Evolutionary conservation across 2,797 vertebrate species (phyloP), one percentile per base, ranked within the genome.

Genomic region (Valencia hispanica): DNA sequence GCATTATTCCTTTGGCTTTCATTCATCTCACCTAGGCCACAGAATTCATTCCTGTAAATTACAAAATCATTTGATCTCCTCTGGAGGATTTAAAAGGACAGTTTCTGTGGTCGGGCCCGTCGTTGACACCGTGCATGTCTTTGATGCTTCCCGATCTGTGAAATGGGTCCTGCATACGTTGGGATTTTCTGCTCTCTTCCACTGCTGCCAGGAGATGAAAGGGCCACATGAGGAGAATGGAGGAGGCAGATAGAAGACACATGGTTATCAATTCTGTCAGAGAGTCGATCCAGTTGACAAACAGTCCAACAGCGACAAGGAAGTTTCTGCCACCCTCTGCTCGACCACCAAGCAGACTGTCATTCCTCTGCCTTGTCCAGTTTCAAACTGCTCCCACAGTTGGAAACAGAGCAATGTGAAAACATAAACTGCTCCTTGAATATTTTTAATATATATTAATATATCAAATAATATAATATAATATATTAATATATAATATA

Each of bases 111-210:
- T 83, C 84, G 79, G 86, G 90, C 50, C 70, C 74, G 84, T 77
- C 53, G 65, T 43, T 83, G 85, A 88, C 85, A 80, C 75, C 75
- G 75, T 70, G 85, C 82, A 61, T 77, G 82, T 86, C 86, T 90
- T 83, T 84, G 88, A 84, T 84, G 89, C 84, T 92, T 90, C 88
- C 85, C 63, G 77, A 87, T 81, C 86, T 84, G 81, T 91, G 90
- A 93, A 94, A 93, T 91, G 91, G 86, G 86, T 69, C 78, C 79
- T 41, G 78, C 68, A 77, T 74, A 84, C 82, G 81, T 85, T 80
- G 80, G 70, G 66, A 50, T 81, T 88, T 90, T 81, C 15, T 63
- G 20, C 47, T 72, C 39, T 55, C 22, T 34, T 47, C 32, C 18
- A 47, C 3, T 77, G 10, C 79, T 75, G 63, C 70, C 74, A 70